These are phyloP conservation scores for Urocitellus parryii DNA, from an alignment of 2,113 vertebrate genomes.

Conservation along the genomic window DNA sequence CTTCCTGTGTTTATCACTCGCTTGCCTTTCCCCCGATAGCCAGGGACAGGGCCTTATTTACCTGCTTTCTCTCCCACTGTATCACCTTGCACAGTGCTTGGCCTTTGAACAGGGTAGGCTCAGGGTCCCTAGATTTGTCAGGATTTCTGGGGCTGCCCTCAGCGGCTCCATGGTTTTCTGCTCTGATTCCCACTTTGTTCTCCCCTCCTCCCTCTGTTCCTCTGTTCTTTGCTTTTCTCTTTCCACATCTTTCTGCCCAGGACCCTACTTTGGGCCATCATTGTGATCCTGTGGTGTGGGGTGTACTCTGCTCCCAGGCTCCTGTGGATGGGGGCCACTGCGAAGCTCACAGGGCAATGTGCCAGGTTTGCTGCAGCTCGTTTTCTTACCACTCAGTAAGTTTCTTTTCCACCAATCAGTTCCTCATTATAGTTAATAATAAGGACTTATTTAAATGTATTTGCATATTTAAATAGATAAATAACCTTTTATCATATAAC, in stretches of 20 bases:
- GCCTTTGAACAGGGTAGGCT: neutral
- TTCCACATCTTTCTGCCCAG: neutral
- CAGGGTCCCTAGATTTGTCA: neutral
- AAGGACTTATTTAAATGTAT: neutral
- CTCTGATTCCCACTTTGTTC: neutral
- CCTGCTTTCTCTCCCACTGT: neutral
- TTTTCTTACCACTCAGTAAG: neutral
- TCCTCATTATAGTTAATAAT: neutral
- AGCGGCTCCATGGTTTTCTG: neutral
- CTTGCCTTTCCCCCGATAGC: neutral
- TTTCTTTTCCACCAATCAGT: neutral
- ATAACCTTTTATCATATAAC: neutral
- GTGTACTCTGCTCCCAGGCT: neutral
- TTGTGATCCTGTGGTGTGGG: neutral
- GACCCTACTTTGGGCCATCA: neutral
- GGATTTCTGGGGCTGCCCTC: neutral
- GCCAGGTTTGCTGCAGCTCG: neutral
- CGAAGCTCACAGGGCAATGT: accelerated
- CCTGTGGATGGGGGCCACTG: accelerated
- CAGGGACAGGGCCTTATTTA: neutral
- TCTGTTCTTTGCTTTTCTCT: neutral
- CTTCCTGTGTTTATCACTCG: too few relatives aligned
- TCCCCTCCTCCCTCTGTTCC: neutral
- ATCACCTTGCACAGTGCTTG: neutral
- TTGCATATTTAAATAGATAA: neutral